A percentile compares a stretch with the other conserved stretches of the same genome.
Evolutionary conservation across 2,888 invertebrate genomes (phyloP).

Genomic region (Parochlus steinenii): DNA sequence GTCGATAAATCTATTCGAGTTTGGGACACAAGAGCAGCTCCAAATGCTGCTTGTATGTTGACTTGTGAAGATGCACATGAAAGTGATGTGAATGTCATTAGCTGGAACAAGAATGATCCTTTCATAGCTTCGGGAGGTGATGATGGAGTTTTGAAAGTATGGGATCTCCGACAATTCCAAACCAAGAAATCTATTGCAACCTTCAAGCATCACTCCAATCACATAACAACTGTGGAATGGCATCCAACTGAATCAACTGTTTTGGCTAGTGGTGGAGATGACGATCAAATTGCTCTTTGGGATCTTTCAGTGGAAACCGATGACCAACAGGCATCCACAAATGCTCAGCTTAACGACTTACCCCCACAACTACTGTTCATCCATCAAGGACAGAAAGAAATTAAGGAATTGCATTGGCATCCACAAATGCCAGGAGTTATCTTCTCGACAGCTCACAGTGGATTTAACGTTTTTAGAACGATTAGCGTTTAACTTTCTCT

Average conservation of each 20-base stretch:
- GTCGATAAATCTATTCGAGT: constrained; percentile 81
- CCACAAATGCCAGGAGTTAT: constrained; percentile 85
- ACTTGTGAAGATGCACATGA: constrained; percentile 72
- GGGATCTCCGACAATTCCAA: constrained; percentile 84
- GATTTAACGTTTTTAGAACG: constrained; percentile 94
- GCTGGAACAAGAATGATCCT: constrained; percentile 87
- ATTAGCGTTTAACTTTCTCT: constrained; percentile 93
- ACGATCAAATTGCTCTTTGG: constrained; percentile 94
- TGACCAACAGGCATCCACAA: constrained; percentile 43
- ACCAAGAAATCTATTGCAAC: constrained; percentile 67
- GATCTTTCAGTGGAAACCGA: constrained; percentile 86
- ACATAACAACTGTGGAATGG: constrained; percentile 95
- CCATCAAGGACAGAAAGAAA: constrained; percentile 93
- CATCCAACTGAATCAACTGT: constrained; percentile 85
- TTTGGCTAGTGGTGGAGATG: constrained; percentile 81
- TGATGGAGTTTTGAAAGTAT: constrained; percentile 84
- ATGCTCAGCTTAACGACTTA: constrained; percentile 50
- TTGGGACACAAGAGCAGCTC: constrained; percentile 84
- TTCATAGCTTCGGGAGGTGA: constrained; percentile 90
- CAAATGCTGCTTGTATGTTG: constrained; percentile 82
- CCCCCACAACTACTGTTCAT: constrained; percentile 95
- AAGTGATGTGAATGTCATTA: constrained; percentile 91
- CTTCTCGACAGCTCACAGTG: constrained; percentile 84
- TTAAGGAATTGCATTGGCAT: constrained; percentile 99
- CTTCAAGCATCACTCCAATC: constrained; percentile 88